phyloP scores from a whole-genome alignment of 2,113 vertebrate genomes.

The Pelobates fuscus region DNA sequence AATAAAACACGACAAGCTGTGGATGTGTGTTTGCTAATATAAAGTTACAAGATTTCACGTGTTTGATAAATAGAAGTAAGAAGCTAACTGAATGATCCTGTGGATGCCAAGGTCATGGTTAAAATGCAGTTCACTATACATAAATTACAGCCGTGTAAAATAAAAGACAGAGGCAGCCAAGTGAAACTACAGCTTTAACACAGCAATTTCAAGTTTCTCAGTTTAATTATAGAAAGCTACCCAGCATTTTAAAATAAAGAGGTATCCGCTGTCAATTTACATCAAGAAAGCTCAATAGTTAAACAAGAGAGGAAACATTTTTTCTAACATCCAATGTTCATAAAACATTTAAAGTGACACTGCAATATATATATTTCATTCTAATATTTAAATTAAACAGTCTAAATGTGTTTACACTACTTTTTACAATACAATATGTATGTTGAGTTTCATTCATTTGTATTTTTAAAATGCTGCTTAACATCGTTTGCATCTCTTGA shows the following conservation, averaged over 20 bases:
- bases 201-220: constrained; percentile 15
- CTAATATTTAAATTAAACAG: no score
- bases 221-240: constrained; percentile 37
- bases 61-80: constrained; percentile 41
- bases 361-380: no score
- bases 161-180: constrained; percentile 33
- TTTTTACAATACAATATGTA: no score
- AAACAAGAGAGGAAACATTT: no score
- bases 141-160: constrained; percentile 41
- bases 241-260: neutral
- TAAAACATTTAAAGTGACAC: no score
- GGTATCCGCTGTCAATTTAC: constrained; percentile 8
- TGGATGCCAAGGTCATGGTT: constrained; percentile 37
- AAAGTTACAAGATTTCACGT: constrained; percentile 17
- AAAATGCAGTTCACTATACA: constrained; percentile 30
- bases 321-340: no score
- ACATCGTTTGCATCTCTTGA: no score
- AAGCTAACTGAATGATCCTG: constrained; percentile 14
- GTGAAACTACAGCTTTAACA: constrained; percentile 17
- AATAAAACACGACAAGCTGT: constrained; percentile 4
- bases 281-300: neutral
- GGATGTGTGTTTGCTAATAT: neutral
- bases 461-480: no score
- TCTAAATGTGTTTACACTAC: no score
- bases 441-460: no score